These are phyloP conservation scores for Morbakka virulenta DNA, from an alignment of 30 jellyfish, hydroid and myxozoan genomes.

Conservation along the genomic window DNA sequence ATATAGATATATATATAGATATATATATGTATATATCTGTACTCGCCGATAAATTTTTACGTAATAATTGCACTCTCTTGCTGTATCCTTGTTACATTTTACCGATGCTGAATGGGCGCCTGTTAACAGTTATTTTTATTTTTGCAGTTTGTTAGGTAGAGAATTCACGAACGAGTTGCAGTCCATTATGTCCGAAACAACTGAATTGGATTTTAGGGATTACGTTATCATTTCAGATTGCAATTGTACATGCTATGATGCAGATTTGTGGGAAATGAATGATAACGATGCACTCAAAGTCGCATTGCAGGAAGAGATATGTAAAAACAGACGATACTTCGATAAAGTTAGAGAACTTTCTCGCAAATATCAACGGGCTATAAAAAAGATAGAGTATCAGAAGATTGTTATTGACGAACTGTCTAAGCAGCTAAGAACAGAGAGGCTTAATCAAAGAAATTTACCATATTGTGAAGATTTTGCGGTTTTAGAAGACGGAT, in stretches of 20 bases:
- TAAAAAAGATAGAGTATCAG: constrained; percentile 57
- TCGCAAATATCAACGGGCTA: constrained; percentile 48
- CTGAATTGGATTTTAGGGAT: not conserved
- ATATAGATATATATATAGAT: too few relatives aligned
- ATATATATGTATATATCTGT: too few relatives aligned
- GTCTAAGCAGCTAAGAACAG: constrained; percentile 35
- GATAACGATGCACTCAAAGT: constrained; percentile 40
- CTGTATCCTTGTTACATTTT: too few relatives aligned
- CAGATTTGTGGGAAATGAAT: constrained; percentile 9
- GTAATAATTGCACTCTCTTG: too few relatives aligned
- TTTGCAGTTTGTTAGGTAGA: too few relatives aligned
- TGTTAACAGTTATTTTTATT: too few relatives aligned
- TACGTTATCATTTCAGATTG: not conserved
- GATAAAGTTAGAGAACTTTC: constrained; percentile 51
- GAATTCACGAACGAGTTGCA: too few relatives aligned
- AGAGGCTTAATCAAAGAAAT: constrained; percentile 40
- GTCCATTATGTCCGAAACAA: not conserved
- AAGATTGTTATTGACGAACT: constrained; percentile 44
- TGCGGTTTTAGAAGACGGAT: constrained; percentile 48
- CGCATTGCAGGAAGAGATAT: constrained; percentile 51
- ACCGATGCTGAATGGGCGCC: too few relatives aligned
- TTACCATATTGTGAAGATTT: constrained; percentile 45
- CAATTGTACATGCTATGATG: not conserved
- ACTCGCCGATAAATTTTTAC: too few relatives aligned
- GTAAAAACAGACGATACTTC: constrained; percentile 42